These are phyloP conservation scores for Hemicordylus capensis DNA, from an alignment of 2,113 vertebrate species.

Conservation along the genomic window DNA sequence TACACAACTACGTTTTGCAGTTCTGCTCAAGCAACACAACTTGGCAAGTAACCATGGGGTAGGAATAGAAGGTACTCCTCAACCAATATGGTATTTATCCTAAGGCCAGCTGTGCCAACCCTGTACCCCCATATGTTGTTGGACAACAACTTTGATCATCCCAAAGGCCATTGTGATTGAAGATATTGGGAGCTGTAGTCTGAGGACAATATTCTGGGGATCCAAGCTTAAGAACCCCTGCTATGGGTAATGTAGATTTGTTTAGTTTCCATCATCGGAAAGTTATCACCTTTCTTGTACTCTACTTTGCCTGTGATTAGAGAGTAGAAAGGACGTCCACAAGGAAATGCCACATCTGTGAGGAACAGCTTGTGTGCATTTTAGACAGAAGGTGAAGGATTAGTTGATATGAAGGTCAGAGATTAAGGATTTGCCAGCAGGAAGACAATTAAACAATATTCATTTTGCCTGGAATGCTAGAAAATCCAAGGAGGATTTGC, in stretches of 20 bases:
- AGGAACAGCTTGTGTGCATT: slow-evolving; percentile 32
- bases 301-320: not conserved
- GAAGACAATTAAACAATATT: slow-evolving; percentile 33
- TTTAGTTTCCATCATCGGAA: not conserved
- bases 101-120: no score
- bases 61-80: no score
- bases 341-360: slow-evolving; percentile 27
- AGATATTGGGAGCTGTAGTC: no score
- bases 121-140: no score
- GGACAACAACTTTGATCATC: no score
- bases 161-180: no score
- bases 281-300: not conserved
- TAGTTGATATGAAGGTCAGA: slow-evolving; percentile 16
- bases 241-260: fast-evolving
- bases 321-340: not conserved
- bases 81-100: no score
- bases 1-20: no score
- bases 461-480: slow-evolving; percentile 16
- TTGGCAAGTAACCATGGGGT: no score
- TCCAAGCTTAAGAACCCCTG: no score
- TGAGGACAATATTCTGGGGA: no score
- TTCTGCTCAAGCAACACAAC: no score
- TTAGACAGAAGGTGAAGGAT: slow-evolving; percentile 37
- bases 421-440: slow-evolving; percentile 28
- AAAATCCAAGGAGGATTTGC: slow-evolving; percentile 25